A percentile compares a stretch with the other conserved stretches of the same genome.
phyloP scores from a whole-genome alignment of 2,797 vertebrate genomes.

The Mus caroli region DNA sequence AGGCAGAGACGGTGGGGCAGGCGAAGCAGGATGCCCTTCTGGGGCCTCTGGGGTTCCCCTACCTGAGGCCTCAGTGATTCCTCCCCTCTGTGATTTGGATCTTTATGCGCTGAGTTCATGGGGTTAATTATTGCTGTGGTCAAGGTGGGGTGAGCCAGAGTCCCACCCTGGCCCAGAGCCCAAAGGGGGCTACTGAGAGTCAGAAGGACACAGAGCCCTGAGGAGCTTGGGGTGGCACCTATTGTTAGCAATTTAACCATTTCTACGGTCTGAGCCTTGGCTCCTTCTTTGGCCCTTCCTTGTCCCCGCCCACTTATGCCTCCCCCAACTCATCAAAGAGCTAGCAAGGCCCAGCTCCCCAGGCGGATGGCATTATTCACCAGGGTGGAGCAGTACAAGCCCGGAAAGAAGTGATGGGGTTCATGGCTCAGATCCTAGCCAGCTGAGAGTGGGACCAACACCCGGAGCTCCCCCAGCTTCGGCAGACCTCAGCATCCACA shows the following conservation, averaged over 20 bases:
- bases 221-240: neutral
- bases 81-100: slow-evolving; percentile 55
- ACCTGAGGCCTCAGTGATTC: neutral
- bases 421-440: slow-evolving; percentile 56
- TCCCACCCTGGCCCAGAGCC: slow-evolving; percentile 26
- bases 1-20: neutral
- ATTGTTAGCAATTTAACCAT: neutral
- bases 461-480: neutral
- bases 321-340: slow-evolving; percentile 62
- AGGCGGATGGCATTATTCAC: slow-evolving; percentile 77
- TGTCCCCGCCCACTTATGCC: neutral
- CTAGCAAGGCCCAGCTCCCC: neutral
- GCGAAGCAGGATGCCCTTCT: neutral
- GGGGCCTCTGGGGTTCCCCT: slow-evolving; percentile 35
- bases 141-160: slow-evolving; percentile 17
- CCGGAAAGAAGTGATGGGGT: slow-evolving; percentile 16
- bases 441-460: neutral
- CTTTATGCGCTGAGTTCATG: slow-evolving; percentile 68
- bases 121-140: slow-evolving; percentile 80
- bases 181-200: neutral
- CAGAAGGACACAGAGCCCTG: neutral
- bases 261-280: neutral
- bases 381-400: slow-evolving; percentile 65
- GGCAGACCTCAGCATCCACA: neutral
- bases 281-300: slow-evolving; percentile 3